Conservation (phyloP, 2,113 vertebrate genomes). For the Lepus timidus region DNA sequence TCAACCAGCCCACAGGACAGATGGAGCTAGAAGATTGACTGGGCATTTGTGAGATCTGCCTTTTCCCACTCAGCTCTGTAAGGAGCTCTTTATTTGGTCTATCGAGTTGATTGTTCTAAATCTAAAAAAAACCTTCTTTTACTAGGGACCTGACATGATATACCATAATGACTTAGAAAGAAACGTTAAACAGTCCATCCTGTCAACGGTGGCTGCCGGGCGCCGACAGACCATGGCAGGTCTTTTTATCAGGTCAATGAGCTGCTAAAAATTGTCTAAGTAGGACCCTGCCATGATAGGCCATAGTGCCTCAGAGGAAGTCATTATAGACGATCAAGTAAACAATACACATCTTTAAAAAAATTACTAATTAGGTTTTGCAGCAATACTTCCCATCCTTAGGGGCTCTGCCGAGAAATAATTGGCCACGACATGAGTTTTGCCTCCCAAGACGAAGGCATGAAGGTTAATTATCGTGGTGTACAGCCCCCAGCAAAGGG, state of each 20-base stretch:
- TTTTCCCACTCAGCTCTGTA: conserved; percentile 80
- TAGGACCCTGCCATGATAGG: conserved; percentile 79
- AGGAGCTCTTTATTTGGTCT: conserved; percentile 85
- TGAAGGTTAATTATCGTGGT: conserved; percentile 78
- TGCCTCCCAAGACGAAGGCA: conserved; percentile 69
- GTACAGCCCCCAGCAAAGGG: conserved; percentile 76
- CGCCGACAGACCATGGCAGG: conserved; percentile 80
- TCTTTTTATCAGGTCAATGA: conserved; percentile 78
- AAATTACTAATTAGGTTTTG: conserved; percentile 84
- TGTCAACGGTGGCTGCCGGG: conserved; percentile 87
- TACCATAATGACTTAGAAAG: conserved; percentile 88
- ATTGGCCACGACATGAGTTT: conserved; percentile 71
- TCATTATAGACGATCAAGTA: conserved; percentile 83
- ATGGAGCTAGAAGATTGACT: conserved; percentile 55
- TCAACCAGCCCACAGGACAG: conserved; percentile 63
- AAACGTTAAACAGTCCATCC: conserved; percentile 86
- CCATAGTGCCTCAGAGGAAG: conserved; percentile 81
- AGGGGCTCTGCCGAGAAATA: conserved; percentile 82
- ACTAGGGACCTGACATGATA: conserved; percentile 88
- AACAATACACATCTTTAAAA: conserved; percentile 82
- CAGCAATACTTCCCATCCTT: conserved; percentile 75
- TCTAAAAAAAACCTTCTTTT: conserved; percentile 84
- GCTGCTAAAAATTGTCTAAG: conserved; percentile 82
- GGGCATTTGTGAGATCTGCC: conserved; percentile 78
- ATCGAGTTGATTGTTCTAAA: conserved; percentile 86